Evolutionary conservation across 2,888 invertebrate genomes (phyloP).

Genomic region (Phyto melanocephala): DNA sequence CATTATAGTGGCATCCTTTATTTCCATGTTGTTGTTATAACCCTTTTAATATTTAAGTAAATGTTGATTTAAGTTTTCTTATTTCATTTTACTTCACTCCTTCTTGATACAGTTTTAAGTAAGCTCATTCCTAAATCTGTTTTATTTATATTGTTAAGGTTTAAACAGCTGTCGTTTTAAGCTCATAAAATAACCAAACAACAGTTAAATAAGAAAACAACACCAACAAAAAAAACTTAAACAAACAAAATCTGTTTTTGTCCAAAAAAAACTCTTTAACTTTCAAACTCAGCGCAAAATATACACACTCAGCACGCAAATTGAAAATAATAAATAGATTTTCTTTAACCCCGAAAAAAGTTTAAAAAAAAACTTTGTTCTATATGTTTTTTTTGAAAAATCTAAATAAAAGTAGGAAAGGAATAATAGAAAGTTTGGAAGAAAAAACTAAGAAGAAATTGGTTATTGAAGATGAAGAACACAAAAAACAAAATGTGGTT

Average conservation of each 20-base stretch:
- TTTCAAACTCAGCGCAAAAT: not conserved
- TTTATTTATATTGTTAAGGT: not conserved
- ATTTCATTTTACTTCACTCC: not conserved
- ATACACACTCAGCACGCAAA: not conserved
- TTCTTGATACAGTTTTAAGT: not conserved
- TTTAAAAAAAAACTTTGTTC: not conserved
- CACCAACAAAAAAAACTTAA: slow-evolving; percentile 24
- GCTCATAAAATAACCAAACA: slow-evolving; percentile 6
- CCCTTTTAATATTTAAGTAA: not conserved
- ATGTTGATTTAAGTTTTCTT: not conserved
- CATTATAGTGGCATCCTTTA: too few species aligned
- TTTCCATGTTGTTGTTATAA: too few species aligned
- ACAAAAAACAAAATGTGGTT: slow-evolving; percentile 12
- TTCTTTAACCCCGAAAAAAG: not conserved
- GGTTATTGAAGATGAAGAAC: slow-evolving; percentile 24
- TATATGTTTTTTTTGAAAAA: too few species aligned
- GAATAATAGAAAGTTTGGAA: not conserved
- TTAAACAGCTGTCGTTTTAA: slow-evolving; percentile 36
- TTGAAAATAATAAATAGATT: slow-evolving; percentile 35
- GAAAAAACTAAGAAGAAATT: not conserved
- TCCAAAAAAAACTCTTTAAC: not conserved
- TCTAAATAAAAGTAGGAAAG: not conserved
- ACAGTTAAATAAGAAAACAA: not conserved
- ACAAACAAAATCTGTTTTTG: slow-evolving; percentile 41
- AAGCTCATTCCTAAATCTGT: not conserved